Base-by-base conservation (phyloP, 2,888 invertebrate species). In the Buathra laborator region DNA sequence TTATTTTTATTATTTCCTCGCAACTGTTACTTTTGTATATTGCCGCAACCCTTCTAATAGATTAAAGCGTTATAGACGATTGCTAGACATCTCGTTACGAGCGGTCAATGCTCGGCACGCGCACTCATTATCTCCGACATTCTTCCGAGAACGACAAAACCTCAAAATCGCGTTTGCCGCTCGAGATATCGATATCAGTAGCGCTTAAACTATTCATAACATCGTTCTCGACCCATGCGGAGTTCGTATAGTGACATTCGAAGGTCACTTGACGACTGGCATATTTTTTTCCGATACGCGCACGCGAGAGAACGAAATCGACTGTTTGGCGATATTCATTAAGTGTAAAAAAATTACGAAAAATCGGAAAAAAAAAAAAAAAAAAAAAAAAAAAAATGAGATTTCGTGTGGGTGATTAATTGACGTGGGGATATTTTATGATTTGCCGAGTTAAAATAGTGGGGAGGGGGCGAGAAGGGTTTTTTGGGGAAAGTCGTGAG, bases 51-150 rank as follows among this genome's bases (percentile, higher is more conserved):
- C 79, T 51, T 66, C 51, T 59, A 74, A 79, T 64, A 75, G 83
- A 83, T 79, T 51, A 62, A 53, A 67, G 59, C 59, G 43, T 75
- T 70, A 78, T 68, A 79, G 79, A 75, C 83, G 83, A 70, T 70
- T 75, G 83, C 83, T 70, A 79, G 78, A 83, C 82, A 7, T 48
- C 32, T 59, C 37, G 12, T 14, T 62, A 74, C 62, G 46, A 59
- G 62, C 74, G 83, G 67, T 74, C 83, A 74, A 53, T 67, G 80
- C 74, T 75, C 56, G 80, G 43, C 43, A 70, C 83, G 83, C 66
- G 68, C 51, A 48, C 9, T 74, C 68, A 53, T 32, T 37, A 53
- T 74, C 44, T 51, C n/a, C 64, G 48, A 7, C 51, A 48, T 75
- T 66, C 16, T 64, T 53, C 51, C 14, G 43, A 43, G 43, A 37